Base-by-base conservation (phyloP, 2,888 invertebrate species). In the Marasmarcha lunaedactyla region DNA sequence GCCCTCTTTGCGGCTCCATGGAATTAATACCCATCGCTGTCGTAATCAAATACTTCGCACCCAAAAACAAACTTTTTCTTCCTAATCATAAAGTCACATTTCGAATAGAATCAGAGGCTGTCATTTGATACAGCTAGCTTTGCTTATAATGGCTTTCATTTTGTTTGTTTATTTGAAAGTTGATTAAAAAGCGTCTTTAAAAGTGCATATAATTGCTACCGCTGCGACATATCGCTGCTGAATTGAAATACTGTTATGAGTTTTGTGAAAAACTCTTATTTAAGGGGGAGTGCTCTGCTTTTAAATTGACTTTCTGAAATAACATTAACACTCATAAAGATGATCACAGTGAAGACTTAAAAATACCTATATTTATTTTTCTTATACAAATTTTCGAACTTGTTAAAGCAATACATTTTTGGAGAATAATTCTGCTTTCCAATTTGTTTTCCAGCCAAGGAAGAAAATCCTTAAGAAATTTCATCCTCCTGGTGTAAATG, bases 1-100 rank as follows among this genome's bases (percentile, higher is more conserved):
- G 69, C 71, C 70, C 73, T 71, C 67, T 67, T 68, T 65, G 60
- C 55, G 57, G 61, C 47, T 46, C 54, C 59, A 53, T 52, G 54
- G 63, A 67, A 72, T 69, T 65, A 63, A 63, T 58, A 45, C 52
- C 46, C 46, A 62, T 58, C 68, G 60, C 64, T 20, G 63, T 54
- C 55, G 61, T 63, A 65, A 66, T 63, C 51, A 53, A 34, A 4
- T 7, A 55, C 48, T 39, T 38, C 34, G n/a, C 40, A 41, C 14
- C 15, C 6, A 30, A 43, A 48, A 40, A 46, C 38, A 20, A 50
- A 50, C 43, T 41, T 14, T 39, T 51, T 36, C 39, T 12, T 11
- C 39, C 10, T 15, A 13, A 12, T 2, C 20, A n/a, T 14, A 42
- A 46, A 38, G 46, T 39, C 30, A 50, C 41, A 41, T 37, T 44